phyloP scores from a whole-genome alignment of 37 sponge, comb jelly and placozoan species.

The Chondrilla cf. caribensis region DNA sequence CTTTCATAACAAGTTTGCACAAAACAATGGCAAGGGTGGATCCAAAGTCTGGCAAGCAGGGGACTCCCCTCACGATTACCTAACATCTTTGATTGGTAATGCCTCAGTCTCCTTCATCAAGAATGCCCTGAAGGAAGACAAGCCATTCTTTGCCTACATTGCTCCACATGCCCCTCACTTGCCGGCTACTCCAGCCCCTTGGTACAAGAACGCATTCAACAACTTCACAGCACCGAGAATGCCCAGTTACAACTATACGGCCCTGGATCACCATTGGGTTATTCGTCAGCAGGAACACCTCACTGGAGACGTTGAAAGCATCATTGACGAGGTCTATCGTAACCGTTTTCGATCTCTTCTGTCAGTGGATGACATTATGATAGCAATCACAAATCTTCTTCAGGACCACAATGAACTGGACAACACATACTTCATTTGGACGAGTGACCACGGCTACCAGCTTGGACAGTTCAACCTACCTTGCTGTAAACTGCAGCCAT shows the following conservation, averaged over 20 bases:
- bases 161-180: constrained; percentile 81
- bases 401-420: constrained; percentile 36
- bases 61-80: constrained; percentile 40
- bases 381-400: constrained; percentile 32
- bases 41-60: constrained; percentile 31
- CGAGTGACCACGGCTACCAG: constrained; percentile 85
- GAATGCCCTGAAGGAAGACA: constrained; percentile 18
- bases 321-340: constrained; percentile 52
- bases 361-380: constrained; percentile 79
- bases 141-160: constrained; percentile 75
- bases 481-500: constrained; percentile 69
- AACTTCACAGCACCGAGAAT: constrained; percentile 59
- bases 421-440: constrained; percentile 69
- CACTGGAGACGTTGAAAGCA: constrained; percentile 1
- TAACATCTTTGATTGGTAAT: constrained; percentile 75
- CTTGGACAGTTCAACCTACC: constrained; percentile 77
- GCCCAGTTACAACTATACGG: constrained; percentile 66
- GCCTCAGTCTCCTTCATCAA: constrained; percentile 41
- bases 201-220: constrained; percentile 53
- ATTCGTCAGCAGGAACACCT: constrained; percentile 50
- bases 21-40: neutral
- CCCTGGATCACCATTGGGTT: constrained; percentile 63
- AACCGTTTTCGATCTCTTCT: constrained; percentile 64
- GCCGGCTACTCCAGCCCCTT: constrained; percentile 80
- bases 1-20: constrained; percentile 45